Conservation (phyloP, 2,888 invertebrate genomes). For the Chirona hameri region DNA sequence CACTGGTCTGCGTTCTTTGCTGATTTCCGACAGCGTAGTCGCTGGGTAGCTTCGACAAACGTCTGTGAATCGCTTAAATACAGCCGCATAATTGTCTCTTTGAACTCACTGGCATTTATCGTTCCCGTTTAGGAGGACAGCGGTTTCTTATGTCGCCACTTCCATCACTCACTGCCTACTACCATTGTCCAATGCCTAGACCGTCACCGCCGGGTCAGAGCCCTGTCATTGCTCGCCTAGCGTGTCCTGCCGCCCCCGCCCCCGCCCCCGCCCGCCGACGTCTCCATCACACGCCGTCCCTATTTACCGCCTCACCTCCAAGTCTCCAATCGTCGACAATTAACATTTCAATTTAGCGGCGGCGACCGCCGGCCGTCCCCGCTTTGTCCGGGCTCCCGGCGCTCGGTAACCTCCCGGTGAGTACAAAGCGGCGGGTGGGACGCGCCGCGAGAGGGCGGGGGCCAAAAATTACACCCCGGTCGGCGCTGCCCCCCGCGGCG, state of each 20-base stretch:
- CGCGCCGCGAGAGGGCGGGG: not conserved
- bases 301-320: not conserved
- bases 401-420: not conserved
- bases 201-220: not conserved
- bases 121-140: too few relatives aligned
- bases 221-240: too few relatives aligned
- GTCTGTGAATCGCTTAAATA: too few relatives aligned
- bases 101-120: too few relatives aligned
- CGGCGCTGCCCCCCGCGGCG: conserved; percentile 4
- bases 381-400: not conserved
- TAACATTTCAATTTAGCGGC: conserved; percentile 25
- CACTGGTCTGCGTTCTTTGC: too few relatives aligned
- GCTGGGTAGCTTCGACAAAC: too few relatives aligned
- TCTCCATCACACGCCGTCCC: not conserved
- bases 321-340: not conserved
- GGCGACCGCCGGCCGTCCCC: not conserved
- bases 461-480: conserved; percentile 13
- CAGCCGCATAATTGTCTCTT: too few relatives aligned
- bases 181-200: not conserved
- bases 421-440: not conserved
- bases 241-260: too few relatives aligned
- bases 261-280: not conserved
- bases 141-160: too few relatives aligned
- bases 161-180: not conserved
- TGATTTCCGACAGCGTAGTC: too few relatives aligned